These are phyloP conservation scores for Meliscaeva auricollis DNA, from an alignment of 2,888 invertebrate genomes.

Conservation along the genomic window DNA sequence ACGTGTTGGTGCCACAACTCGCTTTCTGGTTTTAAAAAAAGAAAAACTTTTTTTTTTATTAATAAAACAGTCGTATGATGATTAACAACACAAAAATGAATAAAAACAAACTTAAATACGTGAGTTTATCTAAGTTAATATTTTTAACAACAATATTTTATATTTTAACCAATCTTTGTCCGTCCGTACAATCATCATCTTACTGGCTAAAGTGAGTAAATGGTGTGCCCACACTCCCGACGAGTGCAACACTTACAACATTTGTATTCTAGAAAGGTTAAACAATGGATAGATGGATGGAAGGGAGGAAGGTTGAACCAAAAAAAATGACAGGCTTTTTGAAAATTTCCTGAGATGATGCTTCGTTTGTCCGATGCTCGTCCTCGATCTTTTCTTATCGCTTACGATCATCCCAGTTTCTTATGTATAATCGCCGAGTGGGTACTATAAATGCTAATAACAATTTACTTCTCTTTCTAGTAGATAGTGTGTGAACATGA, in stretches of 20 bases:
- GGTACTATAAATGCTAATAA: slow-evolving; percentile 44
- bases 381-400: slow-evolving; percentile 11
- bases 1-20: not conserved
- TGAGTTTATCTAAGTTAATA: slow-evolving; percentile 15
- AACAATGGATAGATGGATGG: not conserved
- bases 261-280: not conserved
- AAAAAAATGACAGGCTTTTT: slow-evolving; percentile 2
- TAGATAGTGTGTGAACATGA: slow-evolving; percentile 1
- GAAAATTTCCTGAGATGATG: slow-evolving; percentile 40
- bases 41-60: not conserved
- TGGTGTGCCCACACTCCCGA: not conserved
- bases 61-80: not conserved
- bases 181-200: slow-evolving; percentile 4
- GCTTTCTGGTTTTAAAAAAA: not conserved
- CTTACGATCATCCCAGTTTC: slow-evolving; percentile 38
- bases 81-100: not conserved
- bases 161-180: not conserved
- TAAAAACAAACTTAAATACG: slow-evolving; percentile 3
- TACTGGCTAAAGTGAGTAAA: not conserved
- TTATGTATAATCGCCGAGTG: not conserved
- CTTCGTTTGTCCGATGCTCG: slow-evolving; percentile 34
- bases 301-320: not conserved
- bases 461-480: slow-evolving; percentile 28
- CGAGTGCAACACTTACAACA: not conserved
- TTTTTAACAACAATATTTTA: slow-evolving; percentile 14